Conservation (phyloP, 2,797 vertebrate species). For the Oryzias sinensis region DNA sequence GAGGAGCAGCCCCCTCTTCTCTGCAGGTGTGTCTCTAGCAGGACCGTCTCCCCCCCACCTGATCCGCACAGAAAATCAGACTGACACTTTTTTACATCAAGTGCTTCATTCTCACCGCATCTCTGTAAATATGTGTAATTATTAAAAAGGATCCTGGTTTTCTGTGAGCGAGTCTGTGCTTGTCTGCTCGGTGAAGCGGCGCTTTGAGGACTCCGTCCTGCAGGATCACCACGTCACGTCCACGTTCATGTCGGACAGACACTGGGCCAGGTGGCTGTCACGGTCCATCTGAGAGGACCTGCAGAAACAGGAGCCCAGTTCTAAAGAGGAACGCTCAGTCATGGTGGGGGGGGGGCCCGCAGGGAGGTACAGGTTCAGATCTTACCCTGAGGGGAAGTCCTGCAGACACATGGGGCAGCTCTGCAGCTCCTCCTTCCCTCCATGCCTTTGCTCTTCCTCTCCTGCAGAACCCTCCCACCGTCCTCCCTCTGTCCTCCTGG, state of each 20-base stretch:
- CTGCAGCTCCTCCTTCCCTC: conserved; percentile 45
- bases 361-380: not conserved
- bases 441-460: conserved; percentile 11
- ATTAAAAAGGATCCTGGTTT: conserved; percentile 74
- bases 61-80: too few relatives aligned
- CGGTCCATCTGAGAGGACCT: conserved; percentile 86
- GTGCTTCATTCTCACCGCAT: conserved; percentile 60
- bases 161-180: conserved; percentile 51
- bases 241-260: conserved; percentile 84
- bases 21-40: too few relatives aligned
- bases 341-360: too few relatives aligned
- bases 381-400: conserved; percentile 81
- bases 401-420: conserved; percentile 88
- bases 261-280: conserved; percentile 88
- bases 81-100: conserved; percentile 29
- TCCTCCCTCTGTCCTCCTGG: not conserved
- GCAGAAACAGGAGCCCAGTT: conserved; percentile 31
- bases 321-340: not conserved
- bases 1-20: too few relatives aligned
- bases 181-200: conserved; percentile 20
- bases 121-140: conserved; percentile 79
- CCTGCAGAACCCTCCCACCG: not conserved
- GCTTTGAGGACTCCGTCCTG: not conserved
- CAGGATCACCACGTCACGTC: conserved; percentile 85
- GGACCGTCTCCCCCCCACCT: too few relatives aligned